Evolutionary conservation across 2,888 invertebrate genomes (phyloP), one percentile per base, ranked within the genome.

Genomic region (Malacosoma neustria): DNA sequence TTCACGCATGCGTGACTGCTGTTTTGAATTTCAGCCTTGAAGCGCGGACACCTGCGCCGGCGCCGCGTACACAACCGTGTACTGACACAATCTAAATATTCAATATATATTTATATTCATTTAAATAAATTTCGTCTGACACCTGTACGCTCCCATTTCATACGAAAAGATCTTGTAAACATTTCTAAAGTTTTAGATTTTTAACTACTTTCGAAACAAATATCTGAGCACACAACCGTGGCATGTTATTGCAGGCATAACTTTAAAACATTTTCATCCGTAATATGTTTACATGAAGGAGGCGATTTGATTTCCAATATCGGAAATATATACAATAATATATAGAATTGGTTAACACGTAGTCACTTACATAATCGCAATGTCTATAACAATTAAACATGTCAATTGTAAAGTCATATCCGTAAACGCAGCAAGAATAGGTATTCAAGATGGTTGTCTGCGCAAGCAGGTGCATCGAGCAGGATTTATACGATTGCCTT

Each of bases 21-120:
- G 84, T 77, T 85, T 85, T 81, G 84, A 81, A 82, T 85, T 84
- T 85, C 82, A 85, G 84, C 85, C 84, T 85, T 85, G 85, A 82
- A 87, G 85, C 82, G 79, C 79, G 75, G 77, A 76, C 87, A 88
- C 88, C 87, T 88, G 86, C 87, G 88, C 88, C 87, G 88, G 82
- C 87, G 88, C 87, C 87, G 87, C 82, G 79, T 85, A 87, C 87
- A 87, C 81, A 85, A 72, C 79, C 80, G 61, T 80, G 81, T 81
- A 80, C 77, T 71, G 77, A 74, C 77, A 79, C 73, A 76, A 81
- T 82, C 80, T 84, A 81, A 84, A 85, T 85, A 85, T 84, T 84
- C 81, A 84, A 81, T 77, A 70, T 71, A 70, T 76, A 76, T 77
- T 74, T 79, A 75, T 72, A 62, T 65, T 72, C 77, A 68, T 71